phyloP scores from a whole-genome alignment of 1,140 invertebrate genomes.

The Drosophila nikananu region DNA sequence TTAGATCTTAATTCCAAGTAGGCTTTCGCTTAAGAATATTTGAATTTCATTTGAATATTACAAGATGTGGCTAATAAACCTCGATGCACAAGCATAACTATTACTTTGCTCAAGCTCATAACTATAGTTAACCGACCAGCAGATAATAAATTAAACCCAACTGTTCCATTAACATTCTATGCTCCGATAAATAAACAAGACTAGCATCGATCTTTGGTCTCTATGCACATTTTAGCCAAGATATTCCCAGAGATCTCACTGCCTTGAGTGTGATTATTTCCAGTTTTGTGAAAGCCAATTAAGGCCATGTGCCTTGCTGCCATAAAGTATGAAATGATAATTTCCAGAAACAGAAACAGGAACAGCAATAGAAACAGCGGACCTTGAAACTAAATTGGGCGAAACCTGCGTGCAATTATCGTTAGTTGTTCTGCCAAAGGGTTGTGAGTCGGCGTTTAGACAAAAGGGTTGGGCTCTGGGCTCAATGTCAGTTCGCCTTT shows the following conservation, averaged over 20 bases:
- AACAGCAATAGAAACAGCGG: slow-evolving; percentile 60
- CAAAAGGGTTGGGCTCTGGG: slow-evolving; percentile 49
- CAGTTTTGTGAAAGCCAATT: slow-evolving; percentile 66
- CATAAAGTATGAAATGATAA: slow-evolving; percentile 68
- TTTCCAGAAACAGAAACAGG: slow-evolving; percentile 54
- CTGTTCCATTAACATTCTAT: background rate
- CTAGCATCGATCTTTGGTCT: slow-evolving; percentile 3
- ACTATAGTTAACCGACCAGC: background rate
- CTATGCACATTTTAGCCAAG: background rate
- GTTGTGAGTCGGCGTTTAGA: slow-evolving; percentile 51
- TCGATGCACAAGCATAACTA: background rate
- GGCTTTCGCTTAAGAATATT: too few species aligned
- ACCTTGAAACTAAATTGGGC: slow-evolving; percentile 80
- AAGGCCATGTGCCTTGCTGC: slow-evolving; percentile 56
- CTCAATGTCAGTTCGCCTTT: slow-evolving; percentile 61
- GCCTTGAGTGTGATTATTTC: slow-evolving; percentile 69
- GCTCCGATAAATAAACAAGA: background rate
- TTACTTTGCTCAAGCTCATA: background rate
- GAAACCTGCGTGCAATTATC: slow-evolving; percentile 79
- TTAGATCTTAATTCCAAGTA: too few species aligned
- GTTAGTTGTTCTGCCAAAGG: slow-evolving; percentile 75
- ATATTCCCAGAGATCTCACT: background rate
- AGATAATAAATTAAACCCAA: background rate
- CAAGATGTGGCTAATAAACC: slow-evolving; percentile 8
- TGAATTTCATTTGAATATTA: background rate